Conservation (phyloP, 2,888 invertebrate species). For the Crematogaster levior region DNA sequence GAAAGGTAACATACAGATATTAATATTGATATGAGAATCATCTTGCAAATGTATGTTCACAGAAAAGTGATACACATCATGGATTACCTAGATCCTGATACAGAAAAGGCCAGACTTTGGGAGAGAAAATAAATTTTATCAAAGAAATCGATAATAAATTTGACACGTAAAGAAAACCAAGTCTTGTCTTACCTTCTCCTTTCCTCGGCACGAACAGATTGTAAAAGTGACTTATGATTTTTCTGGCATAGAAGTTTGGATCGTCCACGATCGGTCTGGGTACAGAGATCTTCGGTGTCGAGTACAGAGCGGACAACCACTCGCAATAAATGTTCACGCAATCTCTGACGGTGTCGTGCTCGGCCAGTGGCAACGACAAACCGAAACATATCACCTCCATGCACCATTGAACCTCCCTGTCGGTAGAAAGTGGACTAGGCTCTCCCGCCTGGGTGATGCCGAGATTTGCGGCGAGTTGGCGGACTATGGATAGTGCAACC, state of each 20-base stretch:
- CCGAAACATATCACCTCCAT: slow-evolving; percentile 96
- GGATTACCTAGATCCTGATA: slow-evolving; percentile 94
- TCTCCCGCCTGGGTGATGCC: slow-evolving; percentile 93
- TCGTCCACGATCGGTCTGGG: slow-evolving; percentile 95
- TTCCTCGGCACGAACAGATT: slow-evolving; percentile 97
- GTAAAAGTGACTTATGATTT: slow-evolving; percentile 96
- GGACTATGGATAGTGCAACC: slow-evolving; percentile 93
- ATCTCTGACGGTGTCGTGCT: slow-evolving; percentile 97
- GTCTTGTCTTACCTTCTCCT: slow-evolving; percentile 92
- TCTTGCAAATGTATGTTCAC: slow-evolving; percentile 43
- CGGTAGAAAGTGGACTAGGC: slow-evolving; percentile 93
- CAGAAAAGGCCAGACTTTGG: slow-evolving; percentile 96
- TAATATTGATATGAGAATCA: neutral
- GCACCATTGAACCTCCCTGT: slow-evolving; percentile 95
- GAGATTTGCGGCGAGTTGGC: slow-evolving; percentile 90
- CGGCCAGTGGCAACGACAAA: slow-evolving; percentile 94
- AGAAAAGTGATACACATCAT: slow-evolving; percentile 53
- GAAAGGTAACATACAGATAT: slow-evolving; percentile 21
- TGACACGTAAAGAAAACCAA: slow-evolving; percentile 3
- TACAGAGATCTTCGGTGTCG: slow-evolving; percentile 94
- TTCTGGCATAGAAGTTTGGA: slow-evolving; percentile 95
- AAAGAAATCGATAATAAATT: slow-evolving; percentile 10
- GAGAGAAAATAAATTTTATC: slow-evolving; percentile 59
- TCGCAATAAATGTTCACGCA: slow-evolving; percentile 99
- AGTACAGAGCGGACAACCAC: slow-evolving; percentile 96